phyloP scores from a whole-genome alignment of 23 tunicate species.

The Halocynthia roretzi region DNA sequence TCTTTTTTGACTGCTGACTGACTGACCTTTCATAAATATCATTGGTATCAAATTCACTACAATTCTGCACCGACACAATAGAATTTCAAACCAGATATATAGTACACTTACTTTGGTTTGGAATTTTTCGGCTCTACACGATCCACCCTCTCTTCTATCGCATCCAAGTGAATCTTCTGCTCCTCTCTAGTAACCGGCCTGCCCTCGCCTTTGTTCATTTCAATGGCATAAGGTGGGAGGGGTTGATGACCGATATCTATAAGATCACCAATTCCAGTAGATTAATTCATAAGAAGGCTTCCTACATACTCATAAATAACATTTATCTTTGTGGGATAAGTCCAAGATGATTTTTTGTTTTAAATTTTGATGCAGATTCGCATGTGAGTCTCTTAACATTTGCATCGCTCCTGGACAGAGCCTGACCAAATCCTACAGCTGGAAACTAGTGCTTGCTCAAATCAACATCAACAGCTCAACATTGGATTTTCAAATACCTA shows the following conservation, averaged over 20 bases:
- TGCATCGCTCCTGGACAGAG: background rate
- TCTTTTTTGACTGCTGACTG: background rate
- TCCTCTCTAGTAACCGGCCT: conserved; percentile 24
- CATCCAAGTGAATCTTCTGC: conserved; percentile 11
- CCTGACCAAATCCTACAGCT: background rate
- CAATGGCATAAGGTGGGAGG: conserved; percentile 17
- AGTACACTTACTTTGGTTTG: conserved; percentile 14
- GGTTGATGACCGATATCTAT: background rate
- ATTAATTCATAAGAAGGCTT: too few species aligned
- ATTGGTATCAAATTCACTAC: too few species aligned
- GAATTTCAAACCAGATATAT: too few species aligned
- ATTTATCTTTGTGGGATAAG: too few species aligned
- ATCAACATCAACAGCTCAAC: too few species aligned
- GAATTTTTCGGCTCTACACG: conserved; percentile 16
- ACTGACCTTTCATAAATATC: conserved; percentile 5
- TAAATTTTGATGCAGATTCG: background rate
- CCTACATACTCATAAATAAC: too few species aligned
- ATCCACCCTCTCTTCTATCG: conserved; percentile 16
- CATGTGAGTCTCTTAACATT: background rate
- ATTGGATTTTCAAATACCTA: background rate
- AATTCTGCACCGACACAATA: too few species aligned
- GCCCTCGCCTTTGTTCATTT: conserved; percentile 1
- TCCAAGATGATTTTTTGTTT: too few species aligned
- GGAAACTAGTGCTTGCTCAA: background rate
- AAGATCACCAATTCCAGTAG: too few species aligned